Evolutionary conservation across 2,113 vertebrate genomes (phyloP).

Genomic region (Lepus timidus): DNA sequence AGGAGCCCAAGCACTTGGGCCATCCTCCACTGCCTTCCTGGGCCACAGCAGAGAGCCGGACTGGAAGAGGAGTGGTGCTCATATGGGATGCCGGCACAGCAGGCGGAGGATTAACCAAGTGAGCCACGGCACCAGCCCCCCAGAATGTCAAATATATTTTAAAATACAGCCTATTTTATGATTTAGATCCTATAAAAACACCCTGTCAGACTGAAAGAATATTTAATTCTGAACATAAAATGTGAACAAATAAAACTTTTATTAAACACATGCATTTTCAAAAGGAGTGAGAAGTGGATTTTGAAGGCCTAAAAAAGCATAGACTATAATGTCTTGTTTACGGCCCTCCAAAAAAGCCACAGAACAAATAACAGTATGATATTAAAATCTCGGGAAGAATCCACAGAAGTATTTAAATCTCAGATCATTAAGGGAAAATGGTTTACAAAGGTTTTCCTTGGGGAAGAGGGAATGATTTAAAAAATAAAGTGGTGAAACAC

Average conservation of each 20-base stretch:
- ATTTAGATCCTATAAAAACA: neutral
- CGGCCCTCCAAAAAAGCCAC: neutral
- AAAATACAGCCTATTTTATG: neutral
- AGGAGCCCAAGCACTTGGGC: no score
- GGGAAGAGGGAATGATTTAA: neutral
- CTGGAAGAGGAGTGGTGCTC: no score
- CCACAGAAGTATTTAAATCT: neutral
- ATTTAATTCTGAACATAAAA: slow-evolving; percentile 19
- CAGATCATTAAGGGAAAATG: neutral
- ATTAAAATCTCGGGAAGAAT: neutral
- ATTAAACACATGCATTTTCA: slow-evolving; percentile 21
- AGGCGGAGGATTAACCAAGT: no score
- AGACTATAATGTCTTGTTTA: neutral
- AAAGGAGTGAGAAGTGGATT: neutral
- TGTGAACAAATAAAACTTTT: neutral
- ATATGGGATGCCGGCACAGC: no score
- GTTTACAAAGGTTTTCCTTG: neutral
- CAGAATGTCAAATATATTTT: slow-evolving; percentile 20
- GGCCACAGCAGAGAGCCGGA: no score
- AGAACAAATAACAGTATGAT: neutral
- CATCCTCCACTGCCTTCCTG: no score
- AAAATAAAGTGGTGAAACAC: neutral
- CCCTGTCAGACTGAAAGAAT: neutral
- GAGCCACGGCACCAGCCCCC: no score
- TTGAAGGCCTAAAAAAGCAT: neutral